Percentiles rank a stretch among this genome's conserved stretches.
phyloP scores from a whole-genome alignment of 2,113 vertebrate genomes.

The Perca flavescens region DNA sequence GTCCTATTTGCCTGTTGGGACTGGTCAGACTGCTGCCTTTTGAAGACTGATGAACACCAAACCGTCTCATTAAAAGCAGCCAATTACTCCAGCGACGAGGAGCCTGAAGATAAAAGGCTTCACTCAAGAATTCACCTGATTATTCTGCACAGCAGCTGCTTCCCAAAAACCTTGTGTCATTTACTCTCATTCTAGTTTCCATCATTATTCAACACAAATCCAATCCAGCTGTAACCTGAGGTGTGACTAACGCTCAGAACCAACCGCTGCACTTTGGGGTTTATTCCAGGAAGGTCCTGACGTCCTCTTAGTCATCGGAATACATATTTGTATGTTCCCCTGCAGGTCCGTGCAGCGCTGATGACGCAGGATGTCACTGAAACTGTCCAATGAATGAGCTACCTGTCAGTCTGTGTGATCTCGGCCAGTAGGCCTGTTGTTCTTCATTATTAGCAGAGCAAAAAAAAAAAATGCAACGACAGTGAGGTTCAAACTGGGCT shows the following conservation, averaged over 20 bases:
- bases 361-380: too few species aligned
- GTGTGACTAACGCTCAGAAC: not conserved
- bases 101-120: not conserved
- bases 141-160: not conserved
- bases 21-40: too few species aligned
- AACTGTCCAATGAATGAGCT: not conserved
- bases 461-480: too few species aligned
- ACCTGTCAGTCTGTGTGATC: not conserved
- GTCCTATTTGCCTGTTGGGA: too few species aligned
- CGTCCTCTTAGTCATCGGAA: too few species aligned
- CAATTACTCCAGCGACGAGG: too few species aligned
- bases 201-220: not conserved
- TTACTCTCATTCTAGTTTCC: not conserved
- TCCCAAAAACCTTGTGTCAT: not conserved
- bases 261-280: not conserved
- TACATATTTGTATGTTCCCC: too few species aligned
- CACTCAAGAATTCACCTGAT: not conserved
- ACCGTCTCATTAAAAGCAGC: not conserved
- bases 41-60: not conserved
- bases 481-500: too few species aligned
- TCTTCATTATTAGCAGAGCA: too few species aligned
- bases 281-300: too few species aligned
- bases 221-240: not conserved
- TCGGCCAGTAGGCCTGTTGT: not conserved
- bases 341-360: not conserved